phyloP scores from a whole-genome alignment of 2,113 vertebrate genomes.

The Nestor notabilis region DNA sequence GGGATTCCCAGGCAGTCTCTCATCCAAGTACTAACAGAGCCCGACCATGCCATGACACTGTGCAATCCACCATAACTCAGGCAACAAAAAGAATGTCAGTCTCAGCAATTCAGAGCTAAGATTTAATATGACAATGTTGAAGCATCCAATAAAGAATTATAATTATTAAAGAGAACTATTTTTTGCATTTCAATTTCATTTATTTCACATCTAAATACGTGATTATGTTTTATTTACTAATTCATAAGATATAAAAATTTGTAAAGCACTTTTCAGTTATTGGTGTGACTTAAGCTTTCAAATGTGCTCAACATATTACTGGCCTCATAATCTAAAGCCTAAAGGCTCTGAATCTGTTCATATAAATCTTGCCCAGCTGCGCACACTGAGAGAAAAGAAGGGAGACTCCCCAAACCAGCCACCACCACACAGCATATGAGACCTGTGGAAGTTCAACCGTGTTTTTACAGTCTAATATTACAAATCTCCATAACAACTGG shows the following conservation, averaged over 20 bases:
- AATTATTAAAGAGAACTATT: constrained; percentile 18
- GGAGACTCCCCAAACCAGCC: neutral
- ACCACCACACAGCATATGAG: neutral
- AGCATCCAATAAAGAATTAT: neutral
- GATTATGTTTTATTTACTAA: constrained; percentile 40
- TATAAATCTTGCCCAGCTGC: neutral
- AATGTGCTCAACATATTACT: neutral
- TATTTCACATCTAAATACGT: neutral
- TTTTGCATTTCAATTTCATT: neutral
- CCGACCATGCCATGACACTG: too few relatives aligned
- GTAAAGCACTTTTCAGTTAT: neutral
- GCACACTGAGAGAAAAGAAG: neutral
- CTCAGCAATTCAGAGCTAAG: neutral
- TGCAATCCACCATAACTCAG: neutral
- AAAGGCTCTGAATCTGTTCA: neutral
- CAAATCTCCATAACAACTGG: rapidly evolving
- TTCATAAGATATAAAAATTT: neutral
- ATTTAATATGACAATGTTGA: neutral
- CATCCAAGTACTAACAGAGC: too few relatives aligned
- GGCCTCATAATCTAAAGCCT: neutral
- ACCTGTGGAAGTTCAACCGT: neutral
- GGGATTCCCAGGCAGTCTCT: too few relatives aligned
- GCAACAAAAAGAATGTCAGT: neutral
- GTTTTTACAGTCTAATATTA: neutral
- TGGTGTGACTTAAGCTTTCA: neutral